Percentiles rank a stretch among this genome's conserved stretches.
phyloP scores from a whole-genome alignment of 1,140 invertebrate species.

The Myzus persicae region DNA sequence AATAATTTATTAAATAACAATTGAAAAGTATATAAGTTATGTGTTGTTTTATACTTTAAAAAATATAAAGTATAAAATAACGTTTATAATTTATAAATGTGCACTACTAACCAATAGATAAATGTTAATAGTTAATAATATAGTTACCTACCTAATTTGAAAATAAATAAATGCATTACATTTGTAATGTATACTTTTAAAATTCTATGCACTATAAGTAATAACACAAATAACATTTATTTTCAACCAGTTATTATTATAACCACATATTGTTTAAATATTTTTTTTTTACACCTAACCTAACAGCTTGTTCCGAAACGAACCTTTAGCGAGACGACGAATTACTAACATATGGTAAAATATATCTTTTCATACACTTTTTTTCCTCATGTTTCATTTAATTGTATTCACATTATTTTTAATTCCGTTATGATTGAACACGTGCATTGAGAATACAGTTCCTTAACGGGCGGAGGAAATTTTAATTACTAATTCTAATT shows the following conservation, averaged over 20 bases:
- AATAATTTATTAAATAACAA: no score
- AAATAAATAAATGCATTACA: neutral
- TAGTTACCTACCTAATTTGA: neutral
- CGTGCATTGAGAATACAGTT: neutral
- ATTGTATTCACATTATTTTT: neutral
- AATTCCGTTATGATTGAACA: neutral
- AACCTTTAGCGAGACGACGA: neutral
- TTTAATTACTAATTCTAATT: conserved; percentile 45
- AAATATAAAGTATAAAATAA: no score
- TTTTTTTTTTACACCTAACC: no score
- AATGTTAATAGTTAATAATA: no score
- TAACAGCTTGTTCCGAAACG: neutral
- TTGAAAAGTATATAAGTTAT: no score
- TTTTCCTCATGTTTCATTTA: neutral
- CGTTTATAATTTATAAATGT: no score
- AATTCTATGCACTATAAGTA: neutral
- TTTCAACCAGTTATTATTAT: neutral
- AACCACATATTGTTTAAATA: no score
- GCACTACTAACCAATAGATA: neutral
- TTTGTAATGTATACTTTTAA: neutral
- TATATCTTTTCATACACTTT: neutral
- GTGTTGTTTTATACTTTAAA: no score
- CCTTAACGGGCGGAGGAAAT: neutral
- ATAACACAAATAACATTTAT: neutral
- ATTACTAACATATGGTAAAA: no score